Evolutionary conservation across 2,888 invertebrate species (phyloP).

Genomic region (Isoperla grammatica): DNA sequence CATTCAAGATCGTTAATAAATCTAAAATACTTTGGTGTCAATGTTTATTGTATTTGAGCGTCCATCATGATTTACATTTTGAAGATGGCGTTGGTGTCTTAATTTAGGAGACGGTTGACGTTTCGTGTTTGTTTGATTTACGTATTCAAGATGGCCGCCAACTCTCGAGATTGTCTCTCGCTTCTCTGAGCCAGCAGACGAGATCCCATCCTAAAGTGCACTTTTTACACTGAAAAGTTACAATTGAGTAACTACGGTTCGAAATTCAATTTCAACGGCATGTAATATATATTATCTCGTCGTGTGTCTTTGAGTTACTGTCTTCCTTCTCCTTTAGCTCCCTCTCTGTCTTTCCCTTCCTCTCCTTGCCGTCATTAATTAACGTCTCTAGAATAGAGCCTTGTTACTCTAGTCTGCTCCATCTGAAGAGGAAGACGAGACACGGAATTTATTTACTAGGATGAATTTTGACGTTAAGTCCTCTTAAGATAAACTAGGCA

Average conservation of each 20-base stretch:
- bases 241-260: conserved; percentile 19
- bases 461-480: conserved; percentile 16
- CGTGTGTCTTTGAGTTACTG: conserved; percentile 1
- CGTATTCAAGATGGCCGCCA: conserved; percentile 19
- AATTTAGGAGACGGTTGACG: conserved; percentile 19
- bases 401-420: conserved; percentile 9
- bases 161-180: conserved; percentile 15
- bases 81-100: conserved; percentile 19
- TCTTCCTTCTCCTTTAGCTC: neutral
- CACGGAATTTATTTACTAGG: conserved; percentile 1
- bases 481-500: conserved; percentile 3
- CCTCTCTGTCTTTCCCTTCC: neutral
- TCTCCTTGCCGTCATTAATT: conserved; percentile 16
- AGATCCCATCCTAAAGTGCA: conserved; percentile 14
- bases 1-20: too few relatives aligned
- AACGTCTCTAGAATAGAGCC: conserved; percentile 15
- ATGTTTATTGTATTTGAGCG: conserved; percentile 14
- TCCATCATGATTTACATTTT: conserved; percentile 18
- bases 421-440: neutral
- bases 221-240: conserved; percentile 16
- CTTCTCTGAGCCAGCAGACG: neutral
- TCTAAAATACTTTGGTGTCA: neutral
- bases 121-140: conserved; percentile 19
- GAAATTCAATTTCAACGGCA: conserved; percentile 20
- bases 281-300: conserved; percentile 19